A percentile compares a stretch with the other conserved stretches of the same genome.
Evolutionary conservation across 2,113 vertebrate genomes (phyloP).

Genomic region (Epinephelus cyanopodus): DNA sequence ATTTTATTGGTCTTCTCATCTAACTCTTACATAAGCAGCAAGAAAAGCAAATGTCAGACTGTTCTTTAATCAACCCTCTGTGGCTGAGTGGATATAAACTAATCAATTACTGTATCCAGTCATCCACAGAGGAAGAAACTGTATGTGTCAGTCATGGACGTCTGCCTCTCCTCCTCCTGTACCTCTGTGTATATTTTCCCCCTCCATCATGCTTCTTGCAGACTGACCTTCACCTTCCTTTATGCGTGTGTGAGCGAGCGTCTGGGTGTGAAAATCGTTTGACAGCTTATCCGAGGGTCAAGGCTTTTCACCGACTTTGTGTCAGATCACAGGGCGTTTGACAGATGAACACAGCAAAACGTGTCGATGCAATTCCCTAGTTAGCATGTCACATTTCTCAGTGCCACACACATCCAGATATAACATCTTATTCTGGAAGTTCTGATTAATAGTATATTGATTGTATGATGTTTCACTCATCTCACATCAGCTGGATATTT

Average conservation of each 20-base stretch:
- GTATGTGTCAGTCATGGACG: conserved; percentile 42
- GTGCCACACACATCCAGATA: not conserved
- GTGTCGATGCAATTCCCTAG: conserved; percentile 13
- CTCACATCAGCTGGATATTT: not conserved
- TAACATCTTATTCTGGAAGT: not conserved
- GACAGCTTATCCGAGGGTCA: conserved; percentile 67
- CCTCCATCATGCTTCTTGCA: conserved; percentile 19
- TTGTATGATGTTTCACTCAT: not conserved
- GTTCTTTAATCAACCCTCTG: conserved; percentile 49
- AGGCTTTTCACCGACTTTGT: conserved; percentile 54
- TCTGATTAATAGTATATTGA: not conserved
- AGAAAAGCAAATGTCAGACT: conserved; percentile 34
- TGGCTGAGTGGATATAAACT: conserved; percentile 34
- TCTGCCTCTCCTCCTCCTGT: conserved; percentile 31
- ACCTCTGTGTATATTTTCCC: not conserved
- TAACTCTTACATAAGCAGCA: conserved; percentile 1
- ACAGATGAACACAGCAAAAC: conserved; percentile 61
- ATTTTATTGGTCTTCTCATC: not conserved
- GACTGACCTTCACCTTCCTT: conserved; percentile 62
- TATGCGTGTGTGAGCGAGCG: conserved; percentile 34
- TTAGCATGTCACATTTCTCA: conserved; percentile 1
- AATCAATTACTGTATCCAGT: conserved; percentile 39
- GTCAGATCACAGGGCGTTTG: conserved; percentile 54
- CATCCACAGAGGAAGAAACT: conserved; percentile 38
- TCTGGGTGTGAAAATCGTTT: conserved; percentile 51